phyloP scores from a whole-genome alignment of 2,797 vertebrate genomes.

The Mionectes olivaceus region DNA sequence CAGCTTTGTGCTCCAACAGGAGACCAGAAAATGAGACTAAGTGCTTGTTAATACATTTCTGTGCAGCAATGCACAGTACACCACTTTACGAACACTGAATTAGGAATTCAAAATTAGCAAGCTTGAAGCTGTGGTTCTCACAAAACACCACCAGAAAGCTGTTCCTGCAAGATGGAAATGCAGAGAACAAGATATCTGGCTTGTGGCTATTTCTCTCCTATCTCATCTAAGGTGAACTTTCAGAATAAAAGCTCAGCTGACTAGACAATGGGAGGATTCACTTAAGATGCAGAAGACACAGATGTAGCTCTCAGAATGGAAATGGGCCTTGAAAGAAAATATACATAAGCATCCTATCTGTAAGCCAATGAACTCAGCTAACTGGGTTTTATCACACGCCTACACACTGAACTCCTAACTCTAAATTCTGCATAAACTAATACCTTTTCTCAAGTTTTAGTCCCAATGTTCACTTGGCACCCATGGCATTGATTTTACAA shows the following conservation, averaged over 20 bases:
- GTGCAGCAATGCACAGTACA: neutral
- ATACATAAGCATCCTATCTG: neutral
- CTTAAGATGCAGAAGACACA: neutral
- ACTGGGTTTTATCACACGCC: neutral
- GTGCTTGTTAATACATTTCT: neutral
- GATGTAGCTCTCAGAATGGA: neutral
- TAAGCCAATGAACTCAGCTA: neutral
- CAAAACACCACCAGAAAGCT: neutral
- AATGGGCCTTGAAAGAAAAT: neutral
- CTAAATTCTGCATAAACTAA: neutral
- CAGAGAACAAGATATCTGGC: neutral
- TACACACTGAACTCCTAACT: neutral
- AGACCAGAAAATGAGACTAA: neutral
- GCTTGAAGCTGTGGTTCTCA: neutral
- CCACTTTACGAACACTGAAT: neutral
- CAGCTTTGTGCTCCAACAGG: neutral
- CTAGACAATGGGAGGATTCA: neutral
- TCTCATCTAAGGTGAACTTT: neutral
- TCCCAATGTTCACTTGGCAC: neutral
- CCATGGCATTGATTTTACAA: neutral
- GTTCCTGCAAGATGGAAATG: neutral
- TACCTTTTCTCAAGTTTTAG: neutral
- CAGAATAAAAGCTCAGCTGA: neutral
- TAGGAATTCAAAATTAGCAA: neutral
- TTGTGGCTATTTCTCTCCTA: neutral